A percentile compares a stretch with the other conserved stretches of the same genome.
These are phyloP conservation scores for Aphelenchoides bicaudatus DNA, from an alignment of 2,888 invertebrate species.

Conservation along the genomic window DNA sequence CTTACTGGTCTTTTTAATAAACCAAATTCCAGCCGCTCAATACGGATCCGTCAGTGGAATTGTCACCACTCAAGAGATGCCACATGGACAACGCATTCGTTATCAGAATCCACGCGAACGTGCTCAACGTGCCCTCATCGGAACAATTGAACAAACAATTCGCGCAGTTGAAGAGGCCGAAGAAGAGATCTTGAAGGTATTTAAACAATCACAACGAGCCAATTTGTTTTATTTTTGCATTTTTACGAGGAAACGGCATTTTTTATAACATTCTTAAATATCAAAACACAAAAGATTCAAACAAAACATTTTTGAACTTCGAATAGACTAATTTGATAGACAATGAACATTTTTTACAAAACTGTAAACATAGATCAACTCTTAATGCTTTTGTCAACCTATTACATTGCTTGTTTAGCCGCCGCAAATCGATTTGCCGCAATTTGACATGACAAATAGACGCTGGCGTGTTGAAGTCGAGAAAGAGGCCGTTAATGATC, in stretches of 20 bases:
- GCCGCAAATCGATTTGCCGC: slow-evolving; percentile 55
- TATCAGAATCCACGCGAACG: slow-evolving; percentile 81
- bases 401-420: too few species aligned
- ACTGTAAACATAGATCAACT: too few species aligned
- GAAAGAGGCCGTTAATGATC: slow-evolving; percentile 90
- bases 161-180: slow-evolving; percentile 83
- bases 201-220: too few species aligned
- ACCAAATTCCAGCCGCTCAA: slow-evolving; percentile 70
- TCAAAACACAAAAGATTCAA: too few species aligned
- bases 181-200: slow-evolving; percentile 63
- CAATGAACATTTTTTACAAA: too few species aligned
- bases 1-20: slow-evolving; percentile 10
- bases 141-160: slow-evolving; percentile 83
- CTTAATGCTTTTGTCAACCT: too few species aligned
- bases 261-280: too few species aligned
- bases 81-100: slow-evolving; percentile 73
- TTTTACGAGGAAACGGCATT: too few species aligned
- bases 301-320: too few species aligned
- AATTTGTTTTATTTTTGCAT: too few species aligned
- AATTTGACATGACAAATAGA: slow-evolving; percentile 69
- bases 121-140: slow-evolving; percentile 83
- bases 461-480: slow-evolving; percentile 93
- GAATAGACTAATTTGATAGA: too few species aligned
- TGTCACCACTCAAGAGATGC: slow-evolving; percentile 43
- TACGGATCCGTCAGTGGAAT: slow-evolving; percentile 71